Evolutionary conservation across 2,797 vertebrate species (phyloP).

Genomic region (Chlorospingus flavigularis): DNA sequence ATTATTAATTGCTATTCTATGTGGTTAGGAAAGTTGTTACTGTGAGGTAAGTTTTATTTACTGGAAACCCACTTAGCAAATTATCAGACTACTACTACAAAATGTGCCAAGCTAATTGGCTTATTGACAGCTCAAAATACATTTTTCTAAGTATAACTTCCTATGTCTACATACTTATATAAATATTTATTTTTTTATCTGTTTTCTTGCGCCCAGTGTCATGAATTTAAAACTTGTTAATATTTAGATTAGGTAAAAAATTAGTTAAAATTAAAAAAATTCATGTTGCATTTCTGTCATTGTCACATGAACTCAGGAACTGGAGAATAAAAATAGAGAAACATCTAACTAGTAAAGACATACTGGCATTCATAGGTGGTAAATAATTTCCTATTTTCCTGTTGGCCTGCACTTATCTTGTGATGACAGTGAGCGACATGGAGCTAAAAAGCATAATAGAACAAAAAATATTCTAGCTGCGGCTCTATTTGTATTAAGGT

Average conservation of each 20-base stretch:
- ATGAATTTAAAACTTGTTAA: background rate
- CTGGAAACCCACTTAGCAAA: background rate
- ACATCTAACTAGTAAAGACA: background rate
- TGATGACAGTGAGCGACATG: background rate
- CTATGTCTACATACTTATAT: background rate
- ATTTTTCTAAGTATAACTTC: background rate
- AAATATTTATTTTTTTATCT: background rate
- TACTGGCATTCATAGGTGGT: background rate
- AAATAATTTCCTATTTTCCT: background rate
- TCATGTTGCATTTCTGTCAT: rapidly evolving
- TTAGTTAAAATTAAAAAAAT: background rate
- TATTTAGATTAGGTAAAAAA: background rate
- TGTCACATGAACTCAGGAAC: background rate
- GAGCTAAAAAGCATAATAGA: background rate
- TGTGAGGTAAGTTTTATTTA: background rate
- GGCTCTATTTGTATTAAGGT: background rate
- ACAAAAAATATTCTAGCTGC: background rate
- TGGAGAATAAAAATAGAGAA: background rate
- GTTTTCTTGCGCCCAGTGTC: background rate
- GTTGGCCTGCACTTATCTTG: background rate
- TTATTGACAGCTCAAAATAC: background rate
- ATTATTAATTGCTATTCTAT: background rate
- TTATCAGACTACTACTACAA: background rate
- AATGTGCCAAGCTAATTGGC: background rate
- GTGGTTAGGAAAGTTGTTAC: background rate